Percentiles rank a stretch among this genome's conserved stretches.
These are phyloP conservation scores for Nothoprocta pentlandii DNA, from an alignment of 2,113 vertebrate genomes.

Conservation along the genomic window DNA sequence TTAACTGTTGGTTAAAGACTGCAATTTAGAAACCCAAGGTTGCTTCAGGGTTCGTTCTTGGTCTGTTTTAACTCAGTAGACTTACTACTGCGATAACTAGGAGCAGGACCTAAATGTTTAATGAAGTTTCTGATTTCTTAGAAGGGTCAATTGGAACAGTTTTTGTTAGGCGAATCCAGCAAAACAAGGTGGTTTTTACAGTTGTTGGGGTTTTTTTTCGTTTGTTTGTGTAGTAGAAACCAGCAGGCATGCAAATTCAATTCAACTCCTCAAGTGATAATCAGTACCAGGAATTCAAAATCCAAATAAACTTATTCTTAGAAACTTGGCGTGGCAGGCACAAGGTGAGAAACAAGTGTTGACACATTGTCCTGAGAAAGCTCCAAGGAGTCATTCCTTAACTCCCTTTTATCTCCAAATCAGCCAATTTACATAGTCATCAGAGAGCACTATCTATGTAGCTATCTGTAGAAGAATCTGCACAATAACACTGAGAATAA, in stretches of 20 bases:
- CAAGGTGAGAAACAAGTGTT: not conserved
- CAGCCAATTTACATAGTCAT: not conserved
- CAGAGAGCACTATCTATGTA: not conserved
- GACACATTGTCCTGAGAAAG: not conserved
- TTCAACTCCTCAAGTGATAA: slow-evolving; percentile 35
- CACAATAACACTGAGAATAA: not conserved
- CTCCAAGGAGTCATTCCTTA: not conserved
- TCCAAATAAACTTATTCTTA: not conserved
- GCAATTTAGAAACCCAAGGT: not conserved
- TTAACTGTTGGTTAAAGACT: not conserved
- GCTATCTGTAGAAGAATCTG: not conserved
- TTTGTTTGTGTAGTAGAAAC: not conserved
- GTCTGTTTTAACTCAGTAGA: not conserved
- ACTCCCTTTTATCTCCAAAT: not conserved
- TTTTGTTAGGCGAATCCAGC: slow-evolving; percentile 11
- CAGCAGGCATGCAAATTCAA: slow-evolving; percentile 2
- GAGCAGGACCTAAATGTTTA: not conserved
- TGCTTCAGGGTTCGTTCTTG: not conserved
- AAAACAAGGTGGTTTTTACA: not conserved
- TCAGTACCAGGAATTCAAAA: not conserved
- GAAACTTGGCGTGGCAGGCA: not conserved
- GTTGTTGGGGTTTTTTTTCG: not conserved
- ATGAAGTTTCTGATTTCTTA: slow-evolving; percentile 2
- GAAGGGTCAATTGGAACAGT: not conserved
- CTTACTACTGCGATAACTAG: not conserved